phyloP scores from a whole-genome alignment of 2,113 vertebrate genomes.

The Sphaerodactylus townsendi region DNA sequence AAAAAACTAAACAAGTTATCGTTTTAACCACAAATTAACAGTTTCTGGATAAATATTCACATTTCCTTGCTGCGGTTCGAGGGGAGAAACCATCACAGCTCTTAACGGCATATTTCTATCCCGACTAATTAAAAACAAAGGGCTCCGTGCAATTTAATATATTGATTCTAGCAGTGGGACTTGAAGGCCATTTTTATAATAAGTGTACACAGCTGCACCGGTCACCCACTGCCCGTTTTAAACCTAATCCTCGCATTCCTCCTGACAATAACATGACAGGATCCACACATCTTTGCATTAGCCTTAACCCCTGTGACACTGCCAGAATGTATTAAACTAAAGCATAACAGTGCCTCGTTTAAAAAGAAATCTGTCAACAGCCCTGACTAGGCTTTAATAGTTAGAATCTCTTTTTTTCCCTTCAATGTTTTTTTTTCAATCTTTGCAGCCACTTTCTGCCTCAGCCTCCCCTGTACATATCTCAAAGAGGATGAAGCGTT shows the following conservation, averaged over 20 bases:
- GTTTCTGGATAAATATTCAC: constrained; percentile 78
- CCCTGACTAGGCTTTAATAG: constrained; percentile 45
- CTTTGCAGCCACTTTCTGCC: constrained; percentile 46
- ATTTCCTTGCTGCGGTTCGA: constrained; percentile 69
- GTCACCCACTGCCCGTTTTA: constrained; percentile 62
- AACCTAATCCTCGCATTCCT: constrained; percentile 73
- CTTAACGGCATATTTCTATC: constrained; percentile 70
- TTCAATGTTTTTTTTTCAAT: too few species aligned
- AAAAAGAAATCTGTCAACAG: constrained; percentile 58
- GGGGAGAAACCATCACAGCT: constrained; percentile 62
- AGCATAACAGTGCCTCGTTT: constrained; percentile 58
- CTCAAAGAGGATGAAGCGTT: constrained; percentile 4
- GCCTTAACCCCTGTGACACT: constrained; percentile 68
- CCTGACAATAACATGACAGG: constrained; percentile 76
- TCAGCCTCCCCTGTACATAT: neutral
- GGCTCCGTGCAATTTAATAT: constrained; percentile 75
- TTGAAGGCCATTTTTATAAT: constrained; percentile 70
- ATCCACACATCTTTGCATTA: constrained; percentile 75
- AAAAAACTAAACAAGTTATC: constrained; percentile 68
- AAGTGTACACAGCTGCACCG: constrained; percentile 76
- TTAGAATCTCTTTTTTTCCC: too few species aligned
- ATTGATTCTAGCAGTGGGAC: constrained; percentile 81
- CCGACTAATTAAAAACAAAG: constrained; percentile 81
- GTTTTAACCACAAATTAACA: constrained; percentile 75
- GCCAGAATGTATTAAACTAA: constrained; percentile 66